phyloP scores from a whole-genome alignment of 2,888 invertebrate genomes.

The Volucella bombylans region DNA sequence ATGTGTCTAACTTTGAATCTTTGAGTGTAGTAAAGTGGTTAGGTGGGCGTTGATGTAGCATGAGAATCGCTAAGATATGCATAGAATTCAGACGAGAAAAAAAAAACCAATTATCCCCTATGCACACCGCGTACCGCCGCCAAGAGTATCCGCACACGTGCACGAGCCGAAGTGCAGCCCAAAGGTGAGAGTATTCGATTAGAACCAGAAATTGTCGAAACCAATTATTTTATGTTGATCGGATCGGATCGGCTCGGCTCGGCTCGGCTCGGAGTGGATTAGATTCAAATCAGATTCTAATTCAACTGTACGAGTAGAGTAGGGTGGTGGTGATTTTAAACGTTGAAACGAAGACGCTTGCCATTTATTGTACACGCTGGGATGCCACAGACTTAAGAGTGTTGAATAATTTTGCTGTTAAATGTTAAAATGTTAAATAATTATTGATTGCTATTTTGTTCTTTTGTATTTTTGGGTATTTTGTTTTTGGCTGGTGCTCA shows the following conservation, averaged over 20 bases:
- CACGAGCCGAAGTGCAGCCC: slow-evolving; percentile 32
- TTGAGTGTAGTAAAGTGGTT: slow-evolving; percentile 8
- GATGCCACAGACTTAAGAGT: slow-evolving; percentile 24
- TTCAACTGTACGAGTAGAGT: no score
- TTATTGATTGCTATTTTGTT: slow-evolving; percentile 34
- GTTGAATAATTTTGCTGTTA: slow-evolving; percentile 56
- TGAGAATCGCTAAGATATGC: slow-evolving; percentile 17
- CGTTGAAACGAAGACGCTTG: slow-evolving; percentile 24
- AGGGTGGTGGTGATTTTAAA: no score
- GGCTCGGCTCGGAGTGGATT: neutral
- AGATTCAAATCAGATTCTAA: neutral
- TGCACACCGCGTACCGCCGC: no score
- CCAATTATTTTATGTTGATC: slow-evolving; percentile 32
- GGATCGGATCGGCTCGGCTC: neutral
- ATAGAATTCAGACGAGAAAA: slow-evolving; percentile 5
- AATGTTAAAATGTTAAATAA: slow-evolving; percentile 17
- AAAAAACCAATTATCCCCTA: neutral
- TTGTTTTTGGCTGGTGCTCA: neutral
- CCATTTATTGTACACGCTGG: slow-evolving; percentile 46
- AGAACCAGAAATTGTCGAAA: slow-evolving; percentile 29
- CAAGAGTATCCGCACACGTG: slow-evolving; percentile 32
- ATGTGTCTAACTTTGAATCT: neutral
- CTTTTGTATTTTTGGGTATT: neutral
- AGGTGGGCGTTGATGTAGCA: slow-evolving; percentile 16
- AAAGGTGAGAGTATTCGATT: slow-evolving; percentile 27